Conservation (phyloP, 2,113 vertebrate species). For the Catagonus wagneri region DNA sequence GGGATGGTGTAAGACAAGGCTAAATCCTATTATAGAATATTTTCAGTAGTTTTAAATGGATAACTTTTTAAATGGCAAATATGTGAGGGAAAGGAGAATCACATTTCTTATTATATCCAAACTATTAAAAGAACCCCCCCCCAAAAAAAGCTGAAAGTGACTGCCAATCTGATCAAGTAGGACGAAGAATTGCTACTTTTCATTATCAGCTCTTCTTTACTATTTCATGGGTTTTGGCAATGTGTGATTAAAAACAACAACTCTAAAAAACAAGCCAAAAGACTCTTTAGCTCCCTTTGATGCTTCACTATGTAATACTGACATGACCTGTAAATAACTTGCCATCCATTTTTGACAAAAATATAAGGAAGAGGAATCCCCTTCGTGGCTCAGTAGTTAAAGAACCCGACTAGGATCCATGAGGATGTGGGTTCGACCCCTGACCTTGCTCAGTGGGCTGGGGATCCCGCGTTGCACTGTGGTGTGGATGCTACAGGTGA, state of each 20-base stretch:
- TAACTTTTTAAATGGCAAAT: neutral
- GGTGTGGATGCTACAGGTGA: no score
- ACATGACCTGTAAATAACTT: neutral
- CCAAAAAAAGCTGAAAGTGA: neutral
- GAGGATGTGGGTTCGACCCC: no score
- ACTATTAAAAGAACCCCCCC: neutral
- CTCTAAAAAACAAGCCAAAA: neutral
- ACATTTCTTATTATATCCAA: neutral
- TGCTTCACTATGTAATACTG: neutral
- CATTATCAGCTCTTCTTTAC: neutral
- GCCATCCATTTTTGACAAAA: slow-evolving; percentile 1
- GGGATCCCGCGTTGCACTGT: no score
- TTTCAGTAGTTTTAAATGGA: slow-evolving; percentile 10
- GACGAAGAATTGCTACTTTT: neutral
- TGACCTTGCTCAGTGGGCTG: no score
- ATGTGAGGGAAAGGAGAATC: neutral
- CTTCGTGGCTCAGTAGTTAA: no score
- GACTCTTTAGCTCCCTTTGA: neutral
- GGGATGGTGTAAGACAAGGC: neutral
- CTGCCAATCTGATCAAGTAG: neutral
- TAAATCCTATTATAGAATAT: neutral
- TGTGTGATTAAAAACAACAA: neutral
- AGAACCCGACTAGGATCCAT: no score
- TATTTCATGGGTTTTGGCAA: neutral
- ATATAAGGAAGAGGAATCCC: no score